Evolutionary conservation across 2,113 vertebrate species (phyloP), one percentile per base, ranked within the genome.

Genomic region (Bucco capensis): DNA sequence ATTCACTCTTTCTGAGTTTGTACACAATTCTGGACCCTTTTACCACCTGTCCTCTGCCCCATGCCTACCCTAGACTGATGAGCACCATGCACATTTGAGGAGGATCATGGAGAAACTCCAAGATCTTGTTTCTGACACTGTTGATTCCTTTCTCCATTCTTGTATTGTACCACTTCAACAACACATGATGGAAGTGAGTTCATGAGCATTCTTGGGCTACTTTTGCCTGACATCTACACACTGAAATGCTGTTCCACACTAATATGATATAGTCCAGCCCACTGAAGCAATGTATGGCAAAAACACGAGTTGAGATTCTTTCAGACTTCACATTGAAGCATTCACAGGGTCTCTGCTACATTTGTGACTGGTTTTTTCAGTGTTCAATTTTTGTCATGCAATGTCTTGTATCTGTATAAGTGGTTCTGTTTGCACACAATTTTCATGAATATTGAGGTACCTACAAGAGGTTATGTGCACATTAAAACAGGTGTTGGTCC

Each of bases 121-220:
- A 46, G 17, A 13, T 76, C 35, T 51, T 51, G 25, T 23, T 86
- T 64, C 72, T 79, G 35, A 18, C 1, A 1, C 14, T 50, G 67
- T 16, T 46, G 11, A 56, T 38, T 67, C 35, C 35, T 65, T 72
- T 47, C 30, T 53, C 14, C n/a, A 19, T 61, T 54, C 49, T 67
- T 27, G 19, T 8, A 0, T 49, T 75, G 67, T 22, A 33, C 19
- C 5, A 2, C 15, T 65, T 31, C 25, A 49, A 23, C 47, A 79
- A 28, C 1, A 0, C 9, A 12, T 6, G 4, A 30, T 0, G 0
- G 8, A 25, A 30, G 9, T 76, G 64, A 57, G 27, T 5, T 87
- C 22, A 19, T 33, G 57, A 75, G 19, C 19, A 5, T 73, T 46
- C 62, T 64, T 83, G 58, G 21, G 38, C 6, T 56, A 7, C 19